A percentile compares a stretch with the other conserved stretches of the same genome.
These are phyloP conservation scores for Thalassophryne amazonica DNA, from an alignment of 2,797 vertebrate genomes.

Conservation along the genomic window DNA sequence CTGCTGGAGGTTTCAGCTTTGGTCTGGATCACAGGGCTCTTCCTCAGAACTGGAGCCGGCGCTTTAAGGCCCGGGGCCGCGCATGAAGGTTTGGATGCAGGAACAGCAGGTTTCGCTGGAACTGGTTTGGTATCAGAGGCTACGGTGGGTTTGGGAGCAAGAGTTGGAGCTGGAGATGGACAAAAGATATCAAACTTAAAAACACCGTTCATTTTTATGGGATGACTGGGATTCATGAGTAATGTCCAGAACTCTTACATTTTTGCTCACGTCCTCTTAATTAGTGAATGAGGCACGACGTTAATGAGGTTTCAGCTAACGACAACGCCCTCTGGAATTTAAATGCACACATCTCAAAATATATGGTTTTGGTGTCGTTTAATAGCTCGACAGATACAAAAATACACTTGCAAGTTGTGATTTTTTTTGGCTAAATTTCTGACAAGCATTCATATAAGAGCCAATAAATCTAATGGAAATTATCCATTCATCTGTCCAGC, in stretches of 20 bases:
- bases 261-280: no score
- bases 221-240: no score
- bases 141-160: slow-evolving; percentile 30
- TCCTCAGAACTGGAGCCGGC: slow-evolving; percentile 46
- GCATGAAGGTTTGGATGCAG: slow-evolving; percentile 12
- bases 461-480: background rate
- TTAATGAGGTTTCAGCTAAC: no score
- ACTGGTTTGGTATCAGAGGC: slow-evolving; percentile 13
- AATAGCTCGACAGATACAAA: no score
- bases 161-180: slow-evolving; percentile 38
- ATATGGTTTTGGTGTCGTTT: no score
- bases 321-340: no score
- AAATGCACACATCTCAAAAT: no score
- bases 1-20: slow-evolving; percentile 11
- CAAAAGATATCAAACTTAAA: background rate
- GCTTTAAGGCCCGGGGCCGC: background rate
- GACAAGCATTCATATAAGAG: background rate
- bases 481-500: background rate
- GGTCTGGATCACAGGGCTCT: slow-evolving; percentile 8
- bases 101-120: slow-evolving; percentile 13
- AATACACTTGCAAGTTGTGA: no score
- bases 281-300: no score
- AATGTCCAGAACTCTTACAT: no score
- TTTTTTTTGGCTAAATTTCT: no score
- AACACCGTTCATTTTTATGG: no score